A percentile compares a stretch with the other conserved stretches of the same genome.
phyloP scores from a whole-genome alignment of 2,113 vertebrate genomes.

The Scomber japonicus region DNA sequence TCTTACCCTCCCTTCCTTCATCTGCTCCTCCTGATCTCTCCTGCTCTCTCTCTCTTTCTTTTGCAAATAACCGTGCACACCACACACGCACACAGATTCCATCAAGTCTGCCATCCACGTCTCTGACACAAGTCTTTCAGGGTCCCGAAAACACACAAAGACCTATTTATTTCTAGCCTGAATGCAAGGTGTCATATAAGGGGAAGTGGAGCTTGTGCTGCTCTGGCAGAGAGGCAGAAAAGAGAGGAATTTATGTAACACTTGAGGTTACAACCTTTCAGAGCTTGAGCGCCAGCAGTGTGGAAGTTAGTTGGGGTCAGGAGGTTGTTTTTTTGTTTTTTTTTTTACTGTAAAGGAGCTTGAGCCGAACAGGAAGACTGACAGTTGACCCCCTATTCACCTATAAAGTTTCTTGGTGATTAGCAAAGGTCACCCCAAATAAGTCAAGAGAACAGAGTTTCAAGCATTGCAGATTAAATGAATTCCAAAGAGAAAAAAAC shows the following conservation, averaged over 20 bases:
- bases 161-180: conserved; percentile 52
- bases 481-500: neutral
- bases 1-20: conserved; percentile 21
- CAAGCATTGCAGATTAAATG: neutral
- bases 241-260: conserved; percentile 56
- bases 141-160: conserved; percentile 51
- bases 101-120: conserved; percentile 44
- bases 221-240: conserved; percentile 16
- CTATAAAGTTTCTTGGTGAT: conserved; percentile 10
- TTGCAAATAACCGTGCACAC: neutral
- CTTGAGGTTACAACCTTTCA: conserved; percentile 48
- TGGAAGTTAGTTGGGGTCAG: conserved; percentile 41
- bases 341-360: conserved; percentile 13
- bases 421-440: conserved; percentile 3
- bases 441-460: neutral
- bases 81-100: conserved; percentile 48
- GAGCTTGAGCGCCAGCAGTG: conserved; percentile 1
- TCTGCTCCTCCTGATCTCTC: conserved; percentile 4
- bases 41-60: neutral
- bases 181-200: conserved; percentile 59
- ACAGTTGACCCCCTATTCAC: conserved; percentile 22
- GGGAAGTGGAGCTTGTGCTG: conserved; percentile 36
- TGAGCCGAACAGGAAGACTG: conserved; percentile 17
- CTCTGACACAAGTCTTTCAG: conserved; percentile 48
- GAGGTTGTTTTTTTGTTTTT: conserved; percentile 18